These are phyloP conservation scores for Actinia equina DNA, from an alignment of 64 coral and sea anemone genomes.

Conservation along the genomic window DNA sequence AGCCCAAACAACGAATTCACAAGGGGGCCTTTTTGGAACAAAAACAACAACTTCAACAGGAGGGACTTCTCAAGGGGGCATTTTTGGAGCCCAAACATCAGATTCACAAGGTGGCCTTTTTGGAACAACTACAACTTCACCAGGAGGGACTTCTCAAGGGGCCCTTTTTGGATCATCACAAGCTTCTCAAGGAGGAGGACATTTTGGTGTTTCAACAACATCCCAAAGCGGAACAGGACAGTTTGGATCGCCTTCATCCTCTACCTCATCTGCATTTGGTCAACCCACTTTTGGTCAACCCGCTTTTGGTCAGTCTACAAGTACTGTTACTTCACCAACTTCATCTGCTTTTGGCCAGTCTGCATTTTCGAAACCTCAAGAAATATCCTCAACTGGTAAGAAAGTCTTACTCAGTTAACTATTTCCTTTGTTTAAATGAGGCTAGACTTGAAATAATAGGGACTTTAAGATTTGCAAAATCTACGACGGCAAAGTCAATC, in stretches of 20 bases:
- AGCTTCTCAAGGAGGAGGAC: background rate
- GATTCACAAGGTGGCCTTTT: background rate
- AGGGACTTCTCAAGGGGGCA: background rate
- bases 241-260: background rate
- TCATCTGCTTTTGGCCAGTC: constrained; percentile 17
- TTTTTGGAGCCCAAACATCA: background rate
- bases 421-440: too few species aligned
- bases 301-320: constrained; percentile 24
- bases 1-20: too few species aligned
- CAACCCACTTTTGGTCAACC: constrained; percentile 35
- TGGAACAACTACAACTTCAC: background rate
- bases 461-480: too few species aligned
- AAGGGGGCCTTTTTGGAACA: background rate
- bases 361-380: constrained; percentile 27
- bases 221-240: background rate
- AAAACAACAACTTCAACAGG: background rate
- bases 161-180: constrained; percentile 9
- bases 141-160: background rate
- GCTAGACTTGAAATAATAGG: too few species aligned
- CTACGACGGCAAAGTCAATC: background rate
- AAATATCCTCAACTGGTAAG: background rate
- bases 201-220: constrained; percentile 25
- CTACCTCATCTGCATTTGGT: constrained; percentile 22
- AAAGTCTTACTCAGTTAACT: too few species aligned
- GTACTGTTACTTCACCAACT: background rate